Evolutionary conservation across 2,797 vertebrate genomes (phyloP).

Genomic region (Cuniculus paca): DNA sequence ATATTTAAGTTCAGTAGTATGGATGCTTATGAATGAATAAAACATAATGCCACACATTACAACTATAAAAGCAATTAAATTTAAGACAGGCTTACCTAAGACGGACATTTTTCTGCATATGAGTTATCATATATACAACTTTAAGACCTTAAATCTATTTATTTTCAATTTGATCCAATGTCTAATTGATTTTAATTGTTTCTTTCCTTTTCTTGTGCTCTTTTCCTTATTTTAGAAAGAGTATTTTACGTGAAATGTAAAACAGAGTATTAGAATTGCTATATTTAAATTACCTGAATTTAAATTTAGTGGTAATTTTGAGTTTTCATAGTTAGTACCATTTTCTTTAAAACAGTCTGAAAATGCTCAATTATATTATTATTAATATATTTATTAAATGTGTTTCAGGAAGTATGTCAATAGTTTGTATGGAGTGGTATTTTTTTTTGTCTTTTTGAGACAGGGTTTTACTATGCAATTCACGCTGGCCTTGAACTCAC

Average conservation of each 20-base stretch:
- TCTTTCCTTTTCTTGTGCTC: not conserved
- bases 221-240: not conserved
- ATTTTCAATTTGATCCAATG: not conserved
- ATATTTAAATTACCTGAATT: not conserved
- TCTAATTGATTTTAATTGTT: not conserved
- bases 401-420: not conserved
- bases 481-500: no score
- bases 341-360: constrained; percentile 19
- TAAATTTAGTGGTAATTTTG: constrained; percentile 38
- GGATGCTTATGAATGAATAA: not conserved
- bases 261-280: not conserved
- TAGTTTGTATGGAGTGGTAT: not conserved
- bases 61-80: not conserved
- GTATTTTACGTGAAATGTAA: constrained; percentile 41
- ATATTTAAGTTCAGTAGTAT: not conserved
- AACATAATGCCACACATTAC: not conserved
- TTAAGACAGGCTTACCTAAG: not conserved
- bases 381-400: constrained; percentile 29
- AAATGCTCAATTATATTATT: not conserved
- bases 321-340: not conserved
- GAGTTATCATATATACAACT: not conserved
- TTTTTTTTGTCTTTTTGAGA: not conserved
- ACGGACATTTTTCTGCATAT: not conserved
- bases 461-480: no score
- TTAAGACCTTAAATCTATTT: constrained; percentile 21